Evolutionary conservation across 1,140 invertebrate genomes (phyloP).

Genomic region (Drosophila obscura): DNA sequence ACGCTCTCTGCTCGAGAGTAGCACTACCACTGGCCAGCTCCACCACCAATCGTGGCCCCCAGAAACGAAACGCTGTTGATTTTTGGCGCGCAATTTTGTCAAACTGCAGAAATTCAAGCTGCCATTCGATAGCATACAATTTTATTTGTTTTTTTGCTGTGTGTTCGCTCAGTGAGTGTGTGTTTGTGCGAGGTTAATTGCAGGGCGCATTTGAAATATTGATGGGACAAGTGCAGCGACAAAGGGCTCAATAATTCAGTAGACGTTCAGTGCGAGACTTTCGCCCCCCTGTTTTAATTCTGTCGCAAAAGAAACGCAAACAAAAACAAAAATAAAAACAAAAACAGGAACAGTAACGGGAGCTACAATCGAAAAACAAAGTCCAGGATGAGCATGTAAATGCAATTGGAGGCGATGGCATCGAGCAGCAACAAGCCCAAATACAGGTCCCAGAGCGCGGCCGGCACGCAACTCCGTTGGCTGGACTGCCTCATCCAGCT

Average conservation of each 20-base stretch:
- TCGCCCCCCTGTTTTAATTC: slow-evolving; percentile 7
- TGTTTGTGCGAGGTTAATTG: slow-evolving; percentile 50
- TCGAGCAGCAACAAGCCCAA: slow-evolving; percentile 49
- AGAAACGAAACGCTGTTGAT: neutral
- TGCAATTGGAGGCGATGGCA: slow-evolving; percentile 48
- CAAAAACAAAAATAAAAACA: neutral
- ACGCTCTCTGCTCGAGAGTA: no score
- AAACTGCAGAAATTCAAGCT: slow-evolving; percentile 6
- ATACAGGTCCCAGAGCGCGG: slow-evolving; percentile 47
- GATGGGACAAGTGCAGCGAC: slow-evolving; percentile 49
- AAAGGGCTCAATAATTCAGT: slow-evolving; percentile 42
- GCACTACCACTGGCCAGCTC: no score
- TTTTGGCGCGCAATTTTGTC: slow-evolving; percentile 67
- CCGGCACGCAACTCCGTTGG: slow-evolving; percentile 55
- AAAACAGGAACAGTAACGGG: neutral
- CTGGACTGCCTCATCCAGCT: slow-evolving; percentile 63
- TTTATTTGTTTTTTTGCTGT: slow-evolving; percentile 22
- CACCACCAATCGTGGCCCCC: no score
- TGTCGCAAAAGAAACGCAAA: neutral
- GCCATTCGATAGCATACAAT: neutral
- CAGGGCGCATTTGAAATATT: slow-evolving; percentile 58
- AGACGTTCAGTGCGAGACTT: slow-evolving; percentile 9
- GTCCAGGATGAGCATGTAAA: slow-evolving; percentile 54
- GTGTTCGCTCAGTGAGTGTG: slow-evolving; percentile 6
- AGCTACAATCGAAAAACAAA: slow-evolving; percentile 9